Base-by-base conservation (phyloP, 2,797 vertebrate species). In the Lithobates sylvaticus region DNA sequence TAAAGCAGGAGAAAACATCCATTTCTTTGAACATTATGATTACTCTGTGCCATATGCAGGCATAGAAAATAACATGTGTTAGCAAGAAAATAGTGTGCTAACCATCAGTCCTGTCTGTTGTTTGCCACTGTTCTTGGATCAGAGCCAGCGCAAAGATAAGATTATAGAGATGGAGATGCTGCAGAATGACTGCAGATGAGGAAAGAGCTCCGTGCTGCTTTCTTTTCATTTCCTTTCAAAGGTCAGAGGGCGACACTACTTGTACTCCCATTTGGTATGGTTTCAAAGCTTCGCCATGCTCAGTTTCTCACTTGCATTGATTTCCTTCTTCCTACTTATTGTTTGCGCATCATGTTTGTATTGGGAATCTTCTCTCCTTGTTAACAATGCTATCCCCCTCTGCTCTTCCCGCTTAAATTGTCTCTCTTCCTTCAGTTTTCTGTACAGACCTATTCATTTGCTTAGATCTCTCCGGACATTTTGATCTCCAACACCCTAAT, bases 11-110 rank as follows among this genome's bases (percentile, higher is more conserved):
- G 39, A 75, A 80, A 80, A 85, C 77, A 80, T 85, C 84, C 2
- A 80, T 75, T 84, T 79, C 68, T 69, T 72, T 86, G 68, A 75
- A 80, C 71, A 86, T 76, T 85, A 44, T 86, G 73, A 86, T 86
- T 86, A 76, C 64, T 69, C 68, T 75, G 71, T 86, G 32, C 29
- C 78, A 76, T 79, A 72, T 86, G 78, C n/a, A 81, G 58, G 42
- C 76, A 29, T 69, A 44, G 72, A 81, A 86, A 86, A 86, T 81
- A 81, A 86, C 78, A 74, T 76, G 70, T 85, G 76, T 74, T 80
- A 50, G 77, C 39, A 68, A 32, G 70, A 81, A 86, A 81, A 86
- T 44, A 76, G 71, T 86, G 72, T 44, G 70, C 61, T 70, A 47
- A 54, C 77, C 76, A 74, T 67, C 61, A 76, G 1, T 27, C 27